Conservation (phyloP, 2,888 invertebrate genomes). For the Aspidiotus rigidus region DNA sequence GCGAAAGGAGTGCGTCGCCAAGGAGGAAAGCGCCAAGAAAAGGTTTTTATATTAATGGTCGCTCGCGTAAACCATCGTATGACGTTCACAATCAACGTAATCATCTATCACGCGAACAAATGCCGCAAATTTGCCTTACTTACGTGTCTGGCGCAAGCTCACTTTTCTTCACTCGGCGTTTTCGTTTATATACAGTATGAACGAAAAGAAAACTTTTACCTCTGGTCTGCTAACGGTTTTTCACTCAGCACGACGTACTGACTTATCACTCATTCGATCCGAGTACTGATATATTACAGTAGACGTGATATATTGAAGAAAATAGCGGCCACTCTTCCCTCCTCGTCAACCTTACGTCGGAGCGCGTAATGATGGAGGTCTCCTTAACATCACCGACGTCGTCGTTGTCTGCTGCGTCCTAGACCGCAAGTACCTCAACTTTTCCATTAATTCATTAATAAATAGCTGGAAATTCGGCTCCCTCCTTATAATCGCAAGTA, state of each 20-base stretch:
- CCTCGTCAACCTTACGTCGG: slow-evolving; percentile 3
- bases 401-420: slow-evolving; percentile 7
- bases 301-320: slow-evolving; percentile 30
- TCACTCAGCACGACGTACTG: slow-evolving; percentile 12
- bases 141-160: background rate
- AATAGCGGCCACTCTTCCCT: background rate
- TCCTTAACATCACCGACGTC: background rate
- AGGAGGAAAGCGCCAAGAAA: slow-evolving; percentile 2
- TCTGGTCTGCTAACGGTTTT: slow-evolving; percentile 17
- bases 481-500: slow-evolving; percentile 6
- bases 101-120: slow-evolving; percentile 23
- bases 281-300: slow-evolving; percentile 31
- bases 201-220: slow-evolving; percentile 19
- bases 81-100: slow-evolving; percentile 20
- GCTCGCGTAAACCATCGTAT: slow-evolving; percentile 11
- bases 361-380: slow-evolving; percentile 7
- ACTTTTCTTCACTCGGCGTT: slow-evolving; percentile 4
- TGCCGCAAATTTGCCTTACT: slow-evolving; percentile 20
- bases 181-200: slow-evolving; percentile 7
- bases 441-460: slow-evolving; percentile 29
- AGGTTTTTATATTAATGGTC: slow-evolving; percentile 20
- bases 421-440: slow-evolving; percentile 18
- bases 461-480: background rate
- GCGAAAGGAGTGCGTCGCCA: no score
- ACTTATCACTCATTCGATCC: slow-evolving; percentile 29